Base-by-base conservation (phyloP, 30 jellyfish, hydroid and myxozoan species). In the Pelagia noctiluca region DNA sequence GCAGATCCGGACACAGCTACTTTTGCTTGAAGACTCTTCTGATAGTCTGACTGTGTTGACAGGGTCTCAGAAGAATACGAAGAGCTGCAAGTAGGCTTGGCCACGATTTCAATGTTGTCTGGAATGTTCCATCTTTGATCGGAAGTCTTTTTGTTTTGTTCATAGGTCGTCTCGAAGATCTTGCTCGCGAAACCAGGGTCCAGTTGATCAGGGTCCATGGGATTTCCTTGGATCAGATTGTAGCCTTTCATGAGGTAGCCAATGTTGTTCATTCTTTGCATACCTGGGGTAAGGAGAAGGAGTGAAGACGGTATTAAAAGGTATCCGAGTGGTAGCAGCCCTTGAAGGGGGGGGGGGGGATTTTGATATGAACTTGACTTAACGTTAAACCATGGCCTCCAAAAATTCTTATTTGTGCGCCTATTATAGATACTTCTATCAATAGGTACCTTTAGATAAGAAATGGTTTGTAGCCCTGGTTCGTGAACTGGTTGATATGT, bases 181-280 rank as follows among this genome's bases (percentile, higher is more conserved):
- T 61, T 62, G 18, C 71, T 26, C 32, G 22, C 49, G 63, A 80
- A 80, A 0, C 90, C 90, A 35, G 83, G 83, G 46, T 80, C 90
- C 35, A 64, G 38, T 35, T 31, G 29, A 10, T 63, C 68, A 1
- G 82, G 83, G 42, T 65, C 76, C 65, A 80, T 22, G 5, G 90
- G 90, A 65, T 80, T 80, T 48, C 90, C 90, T 19, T 30, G 73
- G 8, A 64, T 31, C 1, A 80, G 32, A 35, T 65, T 80, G 90
- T 80, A 80, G 57, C 90, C 90, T 50, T 42, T 80, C 21, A 80
- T 31, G 63, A 80, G 33, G 38, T 63, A 80, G 24, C 90, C 90
- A 36, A 80, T 80, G 73, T 80, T 80, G 16, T 42, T 42, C 57
- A 42, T 42, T 16, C 57, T 42, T 42, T 42, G 57, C 12, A 42